phyloP scores from a whole-genome alignment of 2,797 vertebrate genomes.

The Podarcis siculus region DNA sequence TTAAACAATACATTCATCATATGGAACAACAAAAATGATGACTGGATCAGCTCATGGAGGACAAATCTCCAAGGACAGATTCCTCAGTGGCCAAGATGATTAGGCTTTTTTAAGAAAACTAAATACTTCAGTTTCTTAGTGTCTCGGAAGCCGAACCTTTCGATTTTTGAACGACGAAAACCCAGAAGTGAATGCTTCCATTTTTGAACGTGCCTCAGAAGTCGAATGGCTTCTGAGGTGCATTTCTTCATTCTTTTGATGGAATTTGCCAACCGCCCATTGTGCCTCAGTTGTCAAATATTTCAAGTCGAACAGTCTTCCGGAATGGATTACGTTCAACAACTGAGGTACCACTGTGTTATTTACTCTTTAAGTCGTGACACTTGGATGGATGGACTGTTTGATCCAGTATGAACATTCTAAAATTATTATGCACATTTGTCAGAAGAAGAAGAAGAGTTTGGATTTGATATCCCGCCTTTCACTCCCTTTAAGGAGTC shows the following conservation, averaged over 20 bases:
- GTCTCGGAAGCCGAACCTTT: no score
- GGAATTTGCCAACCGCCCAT: no score
- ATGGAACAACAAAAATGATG: background rate
- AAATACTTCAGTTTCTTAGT: no score
- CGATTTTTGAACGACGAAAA: accelerated
- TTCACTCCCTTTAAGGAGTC: no score
- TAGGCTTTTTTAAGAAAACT: background rate
- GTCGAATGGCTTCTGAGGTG: accelerated
- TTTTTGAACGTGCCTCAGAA: no score
- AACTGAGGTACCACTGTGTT: background rate
- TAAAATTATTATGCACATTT: background rate
- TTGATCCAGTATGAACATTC: background rate
- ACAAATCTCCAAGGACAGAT: background rate
- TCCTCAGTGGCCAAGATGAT: background rate
- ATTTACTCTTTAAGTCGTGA: background rate
- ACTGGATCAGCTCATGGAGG: background rate
- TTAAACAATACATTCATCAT: background rate
- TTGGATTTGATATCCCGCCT: no score
- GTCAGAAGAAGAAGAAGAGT: no score
- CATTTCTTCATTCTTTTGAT: no score
- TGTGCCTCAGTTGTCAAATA: no score
- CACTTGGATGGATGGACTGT: background rate
- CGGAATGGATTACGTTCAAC: no score
- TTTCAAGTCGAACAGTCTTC: no score
- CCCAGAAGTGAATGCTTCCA: no score